phyloP scores from a whole-genome alignment of 1,140 invertebrate genomes.

The Atta cephalotes region DNA sequence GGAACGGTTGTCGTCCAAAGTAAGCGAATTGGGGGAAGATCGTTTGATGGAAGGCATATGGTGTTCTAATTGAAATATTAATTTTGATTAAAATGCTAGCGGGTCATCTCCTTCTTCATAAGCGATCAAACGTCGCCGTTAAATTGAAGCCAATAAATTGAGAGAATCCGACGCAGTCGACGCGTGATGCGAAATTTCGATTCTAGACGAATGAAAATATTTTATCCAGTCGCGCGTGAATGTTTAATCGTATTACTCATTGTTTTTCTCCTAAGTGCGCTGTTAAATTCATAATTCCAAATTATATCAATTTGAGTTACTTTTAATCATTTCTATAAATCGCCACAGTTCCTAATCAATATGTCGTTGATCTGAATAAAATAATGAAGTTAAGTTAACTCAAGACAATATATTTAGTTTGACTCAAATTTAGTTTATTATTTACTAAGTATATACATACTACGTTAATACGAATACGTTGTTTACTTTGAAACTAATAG shows the following conservation, averaged over 20 bases:
- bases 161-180: background rate
- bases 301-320: no score
- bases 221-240: background rate
- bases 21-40: background rate
- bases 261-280: background rate
- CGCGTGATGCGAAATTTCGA: background rate
- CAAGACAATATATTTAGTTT: no score
- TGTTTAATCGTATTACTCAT: background rate
- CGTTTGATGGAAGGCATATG: background rate
- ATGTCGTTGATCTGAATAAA: no score
- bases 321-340: no score
- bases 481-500: no score
- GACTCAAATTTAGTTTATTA: slow-evolving; percentile 1
- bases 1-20: background rate
- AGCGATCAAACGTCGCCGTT: slow-evolving; percentile 14
- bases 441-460: no score
- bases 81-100: slow-evolving; percentile 24
- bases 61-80: slow-evolving; percentile 44
- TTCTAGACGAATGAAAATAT: background rate
- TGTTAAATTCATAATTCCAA: background rate
- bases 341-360: no score
- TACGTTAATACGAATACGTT: no score
- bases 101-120: slow-evolving; percentile 6
- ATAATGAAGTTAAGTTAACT: no score
- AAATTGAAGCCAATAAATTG: slow-evolving; percentile 35